Base-by-base conservation (phyloP, 1,140 invertebrate genomes). In the Neodiprion fabricii region DNA sequence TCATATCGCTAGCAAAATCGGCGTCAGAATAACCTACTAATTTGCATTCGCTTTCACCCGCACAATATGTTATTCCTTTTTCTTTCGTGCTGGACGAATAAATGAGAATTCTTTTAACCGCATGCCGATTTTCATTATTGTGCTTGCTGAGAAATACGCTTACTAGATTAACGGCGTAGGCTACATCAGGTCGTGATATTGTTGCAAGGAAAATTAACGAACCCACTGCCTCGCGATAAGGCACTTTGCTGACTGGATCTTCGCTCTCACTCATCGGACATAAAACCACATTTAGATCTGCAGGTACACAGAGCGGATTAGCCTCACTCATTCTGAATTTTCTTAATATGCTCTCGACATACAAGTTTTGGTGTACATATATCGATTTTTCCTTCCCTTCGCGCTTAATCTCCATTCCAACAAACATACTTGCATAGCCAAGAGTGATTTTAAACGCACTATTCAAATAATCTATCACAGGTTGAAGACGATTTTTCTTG, bases 361-460 rank as follows among this genome's bases (percentile, higher is more conserved):
- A 21, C 17, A 21, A 21, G 17, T 0, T 21, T 21, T 21, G 17
- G 17, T 21, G 17, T 21, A 21, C 17, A 21, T 21, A 21, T 21
- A 21, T 21, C 17, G 17, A 21, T 21, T 21, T 17, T 21, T 21
- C 17, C 17, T 21, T 21, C 17, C 17, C 17, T 21, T 47, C 71
- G 14, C 75, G 66, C 40, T 49, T 23, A n/a, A 76, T 76, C 70
- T 78, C 50, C n/a, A 78, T 72, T 61, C 75, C 75, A n/a, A 78
- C 68, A 71, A 75, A 78, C 65, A 70, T 53, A 23, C 74, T 67
- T 7, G 48, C 14, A 73, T 76, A 50, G 9, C 69, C 48, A 7
- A 73, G 47, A 72, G 71, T 76, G 12, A 76, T 72, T 49, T 78
- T 69, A 28, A 78, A 78, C 61, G 53, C 28, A 17, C 70, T 73